A percentile compares a stretch with the other conserved stretches of the same genome.
Conservation (phyloP, 2,888 invertebrate genomes). For the Psylliodes chrysocephalus region DNA sequence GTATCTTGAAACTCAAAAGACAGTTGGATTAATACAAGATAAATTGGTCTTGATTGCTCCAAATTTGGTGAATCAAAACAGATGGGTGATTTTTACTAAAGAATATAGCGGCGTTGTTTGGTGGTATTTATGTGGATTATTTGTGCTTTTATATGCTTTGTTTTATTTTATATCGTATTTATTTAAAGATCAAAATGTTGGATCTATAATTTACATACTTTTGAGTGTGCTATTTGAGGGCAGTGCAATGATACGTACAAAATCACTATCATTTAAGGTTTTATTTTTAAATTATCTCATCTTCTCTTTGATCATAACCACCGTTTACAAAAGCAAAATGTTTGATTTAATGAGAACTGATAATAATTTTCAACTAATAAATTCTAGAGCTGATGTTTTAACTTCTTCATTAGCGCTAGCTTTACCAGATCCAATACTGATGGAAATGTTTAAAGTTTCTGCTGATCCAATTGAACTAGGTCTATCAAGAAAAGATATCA, state of each 20-base stretch:
- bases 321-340: slow-evolving; percentile 27
- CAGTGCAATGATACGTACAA: background rate
- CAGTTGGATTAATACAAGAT: slow-evolving; percentile 4
- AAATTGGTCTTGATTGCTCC: slow-evolving; percentile 4
- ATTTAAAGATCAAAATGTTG: background rate
- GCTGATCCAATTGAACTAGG: background rate
- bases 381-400: slow-evolving; percentile 7
- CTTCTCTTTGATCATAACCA: slow-evolving; percentile 17
- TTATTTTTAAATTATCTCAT: slow-evolving; percentile 9
- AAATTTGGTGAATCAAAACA: background rate
- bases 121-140: background rate
- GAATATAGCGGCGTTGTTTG: background rate
- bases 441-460: slow-evolving; percentile 5
- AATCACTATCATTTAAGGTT: slow-evolving; percentile 4
- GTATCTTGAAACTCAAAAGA: background rate
- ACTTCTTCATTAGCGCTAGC: slow-evolving; percentile 8
- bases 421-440: slow-evolving; percentile 1
- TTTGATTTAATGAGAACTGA: slow-evolving; percentile 20
- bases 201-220: background rate
- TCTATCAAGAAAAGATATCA: background rate
- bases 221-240: slow-evolving; percentile 16
- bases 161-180: background rate
- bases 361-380: background rate
- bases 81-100: slow-evolving; percentile 13
- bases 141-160: background rate